Evolutionary conservation across 2,113 vertebrate genomes (phyloP).

Genomic region (Acanthisitta chloris): DNA sequence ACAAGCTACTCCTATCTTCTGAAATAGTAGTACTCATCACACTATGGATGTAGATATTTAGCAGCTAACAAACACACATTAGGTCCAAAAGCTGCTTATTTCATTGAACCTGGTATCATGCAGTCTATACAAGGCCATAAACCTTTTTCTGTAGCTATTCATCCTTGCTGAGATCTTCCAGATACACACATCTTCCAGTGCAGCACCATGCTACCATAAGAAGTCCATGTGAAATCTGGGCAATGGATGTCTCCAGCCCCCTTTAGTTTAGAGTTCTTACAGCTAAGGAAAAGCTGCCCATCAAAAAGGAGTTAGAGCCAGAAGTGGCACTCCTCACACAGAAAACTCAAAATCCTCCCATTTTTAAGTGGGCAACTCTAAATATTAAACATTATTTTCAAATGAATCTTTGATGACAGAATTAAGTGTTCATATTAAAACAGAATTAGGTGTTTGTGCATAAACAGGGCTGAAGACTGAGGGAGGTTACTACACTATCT

Average conservation of each 20-base stretch:
- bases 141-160: background rate
- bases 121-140: background rate
- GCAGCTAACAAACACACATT: background rate
- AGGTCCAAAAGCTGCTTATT: background rate
- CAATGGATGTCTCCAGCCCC: background rate
- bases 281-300: background rate
- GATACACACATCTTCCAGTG: background rate
- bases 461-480: background rate
- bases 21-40: background rate
- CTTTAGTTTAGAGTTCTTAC: background rate
- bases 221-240: background rate
- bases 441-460: background rate
- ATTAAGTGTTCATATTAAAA: background rate
- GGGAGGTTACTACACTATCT: background rate
- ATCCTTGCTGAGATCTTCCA: background rate
- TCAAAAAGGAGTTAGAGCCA: background rate
- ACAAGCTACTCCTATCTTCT: background rate
- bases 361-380: background rate
- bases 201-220: background rate
- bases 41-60: background rate
- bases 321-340: accelerated
- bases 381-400: background rate
- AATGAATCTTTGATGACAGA: background rate
- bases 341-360: background rate
- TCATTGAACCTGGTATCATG: background rate